Percentiles rank a stretch among this genome's conserved stretches.
phyloP scores from a whole-genome alignment of 2,113 vertebrate species.

The Oceanodroma tethys region DNA sequence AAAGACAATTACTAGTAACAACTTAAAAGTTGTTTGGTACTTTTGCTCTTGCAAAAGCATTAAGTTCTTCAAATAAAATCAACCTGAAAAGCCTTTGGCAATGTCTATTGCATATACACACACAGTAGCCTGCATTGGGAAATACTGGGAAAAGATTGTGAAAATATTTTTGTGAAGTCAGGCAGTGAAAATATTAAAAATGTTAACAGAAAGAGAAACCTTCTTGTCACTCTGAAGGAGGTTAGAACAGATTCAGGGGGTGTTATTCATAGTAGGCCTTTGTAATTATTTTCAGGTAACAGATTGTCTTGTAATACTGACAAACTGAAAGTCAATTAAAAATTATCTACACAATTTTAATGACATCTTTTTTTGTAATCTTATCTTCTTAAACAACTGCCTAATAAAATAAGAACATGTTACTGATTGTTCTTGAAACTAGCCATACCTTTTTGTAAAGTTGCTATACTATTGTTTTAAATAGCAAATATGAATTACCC shows the following conservation, averaged over 20 bases:
- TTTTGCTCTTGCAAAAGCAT: background rate
- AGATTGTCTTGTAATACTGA: background rate
- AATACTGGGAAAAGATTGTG: background rate
- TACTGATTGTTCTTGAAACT: background rate
- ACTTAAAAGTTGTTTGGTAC: background rate
- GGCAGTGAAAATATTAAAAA: background rate
- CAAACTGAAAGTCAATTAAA: background rate
- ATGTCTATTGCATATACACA: background rate
- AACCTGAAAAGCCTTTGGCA: background rate
- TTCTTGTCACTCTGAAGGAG: background rate
- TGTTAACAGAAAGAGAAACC: background rate
- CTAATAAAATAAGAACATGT: background rate
- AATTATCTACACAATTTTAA: background rate
- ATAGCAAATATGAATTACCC: background rate
- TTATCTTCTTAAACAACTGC: background rate
- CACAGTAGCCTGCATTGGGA: background rate
- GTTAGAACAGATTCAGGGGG: background rate
- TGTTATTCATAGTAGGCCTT: background rate
- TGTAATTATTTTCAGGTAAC: background rate
- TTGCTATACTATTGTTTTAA: background rate
- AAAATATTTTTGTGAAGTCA: background rate
- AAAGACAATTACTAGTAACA: background rate
- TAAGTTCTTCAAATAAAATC: background rate
- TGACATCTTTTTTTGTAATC: background rate
- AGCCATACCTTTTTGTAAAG: background rate